Percentiles rank a stretch among this genome's conserved stretches.
phyloP scores from a whole-genome alignment of 2,113 vertebrate species.

The Peromyscus maniculatus region DNA sequence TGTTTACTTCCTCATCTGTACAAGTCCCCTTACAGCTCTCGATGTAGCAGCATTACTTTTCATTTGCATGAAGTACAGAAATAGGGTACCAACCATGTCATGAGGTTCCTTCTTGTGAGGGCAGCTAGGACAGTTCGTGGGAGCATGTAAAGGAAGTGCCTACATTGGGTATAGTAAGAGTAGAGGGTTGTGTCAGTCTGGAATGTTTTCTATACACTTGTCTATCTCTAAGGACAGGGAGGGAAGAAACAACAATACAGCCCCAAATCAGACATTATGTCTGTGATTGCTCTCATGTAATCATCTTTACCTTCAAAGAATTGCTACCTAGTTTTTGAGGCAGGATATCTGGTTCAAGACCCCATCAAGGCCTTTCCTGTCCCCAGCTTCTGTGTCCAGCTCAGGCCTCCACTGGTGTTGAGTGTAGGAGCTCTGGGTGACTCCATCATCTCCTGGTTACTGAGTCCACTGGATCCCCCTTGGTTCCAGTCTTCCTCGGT shows the following conservation, averaged over 20 bases:
- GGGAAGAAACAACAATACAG: background rate
- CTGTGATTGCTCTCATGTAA: background rate
- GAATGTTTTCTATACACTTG: background rate
- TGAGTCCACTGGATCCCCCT: background rate
- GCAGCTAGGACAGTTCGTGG: background rate
- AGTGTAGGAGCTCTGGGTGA: background rate
- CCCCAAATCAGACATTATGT: background rate
- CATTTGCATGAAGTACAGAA: conserved; percentile 40
- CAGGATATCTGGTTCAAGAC: background rate
- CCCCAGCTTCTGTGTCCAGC: background rate
- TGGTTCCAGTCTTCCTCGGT: background rate
- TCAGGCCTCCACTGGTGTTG: background rate
- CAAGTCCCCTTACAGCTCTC: too few species aligned
- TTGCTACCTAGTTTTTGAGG: background rate
- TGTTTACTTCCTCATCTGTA: conserved; percentile 50
- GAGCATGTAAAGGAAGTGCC: background rate
- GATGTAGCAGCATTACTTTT: background rate
- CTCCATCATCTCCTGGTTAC: background rate
- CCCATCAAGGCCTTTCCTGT: background rate
- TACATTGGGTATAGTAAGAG: background rate
- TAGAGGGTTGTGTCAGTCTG: background rate
- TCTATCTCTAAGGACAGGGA: background rate
- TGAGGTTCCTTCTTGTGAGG: background rate
- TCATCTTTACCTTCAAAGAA: background rate
- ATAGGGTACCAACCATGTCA: background rate